These are phyloP conservation scores for Drosophila monieri DNA, from an alignment of 2,888 invertebrate genomes.

Conservation along the genomic window DNA sequence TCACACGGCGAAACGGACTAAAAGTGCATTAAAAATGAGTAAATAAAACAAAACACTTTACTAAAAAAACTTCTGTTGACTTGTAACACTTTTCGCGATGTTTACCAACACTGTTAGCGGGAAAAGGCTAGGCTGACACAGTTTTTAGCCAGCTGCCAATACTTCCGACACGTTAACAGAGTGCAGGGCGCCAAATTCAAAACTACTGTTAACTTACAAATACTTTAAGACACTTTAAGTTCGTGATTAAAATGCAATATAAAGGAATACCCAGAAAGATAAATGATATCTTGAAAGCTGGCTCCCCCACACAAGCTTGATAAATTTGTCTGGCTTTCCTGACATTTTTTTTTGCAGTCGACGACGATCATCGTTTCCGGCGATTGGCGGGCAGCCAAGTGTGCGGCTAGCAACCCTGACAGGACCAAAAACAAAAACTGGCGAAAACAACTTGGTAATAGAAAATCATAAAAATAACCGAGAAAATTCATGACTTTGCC, in stretches of 20 bases:
- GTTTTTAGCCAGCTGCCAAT: neutral
- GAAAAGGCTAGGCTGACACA: neutral
- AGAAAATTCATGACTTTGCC: constrained; percentile 79
- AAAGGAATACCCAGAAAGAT: constrained; percentile 49
- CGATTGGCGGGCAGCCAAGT: constrained; percentile 39
- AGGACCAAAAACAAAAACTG: constrained; percentile 69
- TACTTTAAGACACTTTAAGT: constrained; percentile 43
- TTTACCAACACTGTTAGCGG: neutral
- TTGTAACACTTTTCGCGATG: constrained; percentile 1
- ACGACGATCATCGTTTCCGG: constrained; percentile 81
- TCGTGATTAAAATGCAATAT: constrained; percentile 12
- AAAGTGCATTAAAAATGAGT: constrained; percentile 62
- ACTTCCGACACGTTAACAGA: neutral
- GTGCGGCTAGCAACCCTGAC: constrained; percentile 57
- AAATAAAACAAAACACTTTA: constrained; percentile 67
- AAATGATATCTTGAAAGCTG: constrained; percentile 51
- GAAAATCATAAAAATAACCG: constrained; percentile 79
- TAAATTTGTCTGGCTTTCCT: constrained; percentile 81
- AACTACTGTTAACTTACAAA: constrained; percentile 10
- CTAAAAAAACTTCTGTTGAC: constrained; percentile 43
- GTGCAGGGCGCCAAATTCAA: constrained; percentile 27
- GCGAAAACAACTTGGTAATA: constrained; percentile 64
- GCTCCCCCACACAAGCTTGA: constrained; percentile 71
- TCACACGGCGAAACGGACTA: constrained; percentile 53
- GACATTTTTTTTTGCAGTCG: constrained; percentile 23